phyloP scores from a whole-genome alignment of 2,888 invertebrate species.

The Drosophila quinaria region DNA sequence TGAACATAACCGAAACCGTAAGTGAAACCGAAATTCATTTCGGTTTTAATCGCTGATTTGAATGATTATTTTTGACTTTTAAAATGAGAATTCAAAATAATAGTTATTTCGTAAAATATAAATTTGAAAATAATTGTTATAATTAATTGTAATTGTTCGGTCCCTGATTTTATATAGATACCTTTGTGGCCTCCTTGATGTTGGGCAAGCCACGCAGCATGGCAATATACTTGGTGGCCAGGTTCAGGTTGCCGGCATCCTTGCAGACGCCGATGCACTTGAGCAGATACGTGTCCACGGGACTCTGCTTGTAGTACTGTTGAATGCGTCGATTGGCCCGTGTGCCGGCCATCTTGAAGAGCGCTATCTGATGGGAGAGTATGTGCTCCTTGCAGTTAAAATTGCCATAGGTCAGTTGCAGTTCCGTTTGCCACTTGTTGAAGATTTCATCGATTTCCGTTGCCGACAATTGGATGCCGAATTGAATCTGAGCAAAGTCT shows the following conservation, averaged over 20 bases:
- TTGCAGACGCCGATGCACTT: constrained; percentile 82
- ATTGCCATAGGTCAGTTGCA: constrained; percentile 88
- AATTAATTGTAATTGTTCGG: no score
- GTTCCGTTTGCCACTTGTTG: constrained; percentile 88
- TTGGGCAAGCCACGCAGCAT: constrained; percentile 82
- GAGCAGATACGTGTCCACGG: constrained; percentile 78
- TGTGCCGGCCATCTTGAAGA: constrained; percentile 87
- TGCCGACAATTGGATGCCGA: constrained; percentile 50
- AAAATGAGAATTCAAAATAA: no score
- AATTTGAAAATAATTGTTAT: no score
- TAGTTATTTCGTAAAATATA: no score
- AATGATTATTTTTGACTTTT: no score
- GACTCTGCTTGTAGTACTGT: constrained; percentile 78
- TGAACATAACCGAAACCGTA: no score
- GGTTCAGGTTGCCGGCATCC: constrained; percentile 79
- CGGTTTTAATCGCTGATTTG: no score
- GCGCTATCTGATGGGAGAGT: constrained; percentile 89
- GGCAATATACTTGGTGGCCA: constrained; percentile 85
- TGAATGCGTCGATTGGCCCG: constrained; percentile 84
- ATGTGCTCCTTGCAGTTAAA: constrained; percentile 91
- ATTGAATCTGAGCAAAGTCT: constrained; percentile 87
- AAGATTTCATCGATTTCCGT: constrained; percentile 85
- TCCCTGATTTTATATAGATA: no score
- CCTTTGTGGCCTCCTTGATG: constrained; percentile 82
- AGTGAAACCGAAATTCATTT: no score